Conservation (phyloP, 2,888 invertebrate species). For the Augiades crinisus region DNA sequence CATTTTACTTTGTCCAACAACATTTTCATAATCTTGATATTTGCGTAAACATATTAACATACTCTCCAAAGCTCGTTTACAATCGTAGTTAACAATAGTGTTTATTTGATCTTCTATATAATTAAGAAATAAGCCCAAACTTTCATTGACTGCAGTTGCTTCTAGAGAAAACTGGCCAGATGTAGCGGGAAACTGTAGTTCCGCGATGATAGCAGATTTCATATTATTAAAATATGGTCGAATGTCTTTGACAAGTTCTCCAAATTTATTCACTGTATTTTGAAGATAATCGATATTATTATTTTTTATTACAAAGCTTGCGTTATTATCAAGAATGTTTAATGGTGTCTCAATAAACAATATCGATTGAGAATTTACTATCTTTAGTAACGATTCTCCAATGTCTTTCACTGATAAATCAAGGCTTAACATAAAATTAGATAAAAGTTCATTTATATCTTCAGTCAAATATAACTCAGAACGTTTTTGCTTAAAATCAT, state of each 20-base stretch:
- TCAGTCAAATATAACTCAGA: constrained; percentile 42
- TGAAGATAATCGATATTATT: constrained; percentile 33
- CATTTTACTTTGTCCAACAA: constrained; percentile 50
- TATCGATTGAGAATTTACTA: constrained; percentile 52
- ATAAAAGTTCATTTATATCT: constrained; percentile 45
- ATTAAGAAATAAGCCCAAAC: constrained; percentile 42
- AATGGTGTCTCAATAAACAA: constrained; percentile 48
- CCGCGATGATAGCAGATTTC: constrained; percentile 23
- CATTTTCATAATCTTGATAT: constrained; percentile 55
- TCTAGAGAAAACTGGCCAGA: constrained; percentile 19
- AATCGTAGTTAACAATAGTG: constrained; percentile 22
- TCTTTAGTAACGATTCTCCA: constrained; percentile 46
- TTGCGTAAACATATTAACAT: constrained; percentile 47
- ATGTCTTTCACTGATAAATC: constrained; percentile 50
- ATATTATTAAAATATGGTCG: constrained; percentile 39
- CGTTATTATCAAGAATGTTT: constrained; percentile 40
- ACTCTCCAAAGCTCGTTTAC: constrained; percentile 40
- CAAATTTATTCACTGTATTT: constrained; percentile 30
- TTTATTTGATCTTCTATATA: constrained; percentile 38
- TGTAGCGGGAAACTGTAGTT: constrained; percentile 21
- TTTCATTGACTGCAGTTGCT: constrained; percentile 37
- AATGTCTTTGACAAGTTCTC: constrained; percentile 28
- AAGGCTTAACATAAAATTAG: constrained; percentile 47
- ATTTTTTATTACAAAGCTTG: constrained; percentile 27
- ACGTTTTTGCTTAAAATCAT: constrained; percentile 48